A percentile compares a stretch with the other conserved stretches of the same genome.
Evolutionary conservation across 2,797 vertebrate genomes (phyloP).

Genomic region (Neosilurus hyrtlii): DNA sequence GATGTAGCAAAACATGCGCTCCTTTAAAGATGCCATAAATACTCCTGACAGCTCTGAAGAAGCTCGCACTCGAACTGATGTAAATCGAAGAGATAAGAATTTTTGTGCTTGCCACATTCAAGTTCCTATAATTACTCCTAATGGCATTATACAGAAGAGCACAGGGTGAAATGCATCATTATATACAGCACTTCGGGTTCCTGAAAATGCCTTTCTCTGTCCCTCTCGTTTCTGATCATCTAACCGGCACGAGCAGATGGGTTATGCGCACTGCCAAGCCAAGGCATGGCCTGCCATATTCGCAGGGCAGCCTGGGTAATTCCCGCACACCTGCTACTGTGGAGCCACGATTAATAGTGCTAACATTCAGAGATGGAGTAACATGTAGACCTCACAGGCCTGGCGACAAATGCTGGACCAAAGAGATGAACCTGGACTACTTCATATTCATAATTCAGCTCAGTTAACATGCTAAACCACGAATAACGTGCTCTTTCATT

Average conservation of each 20-base stretch:
- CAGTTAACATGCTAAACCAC: constrained; percentile 29
- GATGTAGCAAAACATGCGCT: constrained; percentile 62
- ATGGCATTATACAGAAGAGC: constrained; percentile 61
- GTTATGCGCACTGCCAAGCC: constrained; percentile 69
- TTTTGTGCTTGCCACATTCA: constrained; percentile 60
- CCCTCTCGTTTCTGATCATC: constrained; percentile 57
- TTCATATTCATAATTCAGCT: constrained; percentile 44
- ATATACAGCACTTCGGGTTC: constrained; percentile 58
- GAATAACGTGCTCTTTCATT: constrained; percentile 29
- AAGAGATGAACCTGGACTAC: constrained; percentile 27
- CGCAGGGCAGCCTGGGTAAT: constrained; percentile 75
- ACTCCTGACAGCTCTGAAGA: constrained; percentile 45
- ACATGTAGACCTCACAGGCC: constrained; percentile 46
- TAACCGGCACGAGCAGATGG: constrained; percentile 71
- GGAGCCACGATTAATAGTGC: constrained; percentile 63
- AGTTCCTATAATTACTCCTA: constrained; percentile 73
- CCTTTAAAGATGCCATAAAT: constrained; percentile 60
- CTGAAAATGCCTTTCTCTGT: constrained; percentile 50
- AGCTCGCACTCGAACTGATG: constrained; percentile 58
- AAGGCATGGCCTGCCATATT: constrained; percentile 74
- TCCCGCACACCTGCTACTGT: constrained; percentile 72
- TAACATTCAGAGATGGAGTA: constrained; percentile 56
- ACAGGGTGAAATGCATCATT: constrained; percentile 60
- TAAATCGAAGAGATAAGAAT: constrained; percentile 62
- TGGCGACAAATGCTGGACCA: constrained; percentile 46